These are phyloP conservation scores for Deroplatys truncata DNA, from an alignment of 2,888 invertebrate species.

Conservation along the genomic window DNA sequence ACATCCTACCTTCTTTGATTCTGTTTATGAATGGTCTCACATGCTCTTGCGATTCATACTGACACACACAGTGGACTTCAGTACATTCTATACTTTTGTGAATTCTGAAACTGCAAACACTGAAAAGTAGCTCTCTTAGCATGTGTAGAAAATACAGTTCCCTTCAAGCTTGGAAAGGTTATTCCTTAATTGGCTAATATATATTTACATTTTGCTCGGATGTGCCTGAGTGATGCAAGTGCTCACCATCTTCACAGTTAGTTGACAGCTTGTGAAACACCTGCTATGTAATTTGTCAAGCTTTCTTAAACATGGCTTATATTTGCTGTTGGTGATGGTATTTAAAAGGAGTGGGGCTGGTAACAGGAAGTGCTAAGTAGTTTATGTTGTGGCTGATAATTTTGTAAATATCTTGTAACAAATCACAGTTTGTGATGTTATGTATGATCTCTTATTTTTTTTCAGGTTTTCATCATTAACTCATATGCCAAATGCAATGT, in stretches of 20 bases:
- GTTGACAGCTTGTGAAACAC: conserved; percentile 17
- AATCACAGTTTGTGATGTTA: not conserved
- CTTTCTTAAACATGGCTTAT: not conserved
- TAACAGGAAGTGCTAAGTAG: not conserved
- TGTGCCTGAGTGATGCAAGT: not conserved
- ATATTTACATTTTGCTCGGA: not conserved
- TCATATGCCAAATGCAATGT: not conserved
- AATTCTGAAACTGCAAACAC: not conserved
- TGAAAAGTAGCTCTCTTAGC: not conserved
- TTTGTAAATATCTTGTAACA: not conserved
- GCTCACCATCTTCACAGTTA: not conserved
- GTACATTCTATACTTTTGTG: not conserved
- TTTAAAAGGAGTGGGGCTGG: not conserved
- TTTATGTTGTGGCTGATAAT: not conserved
- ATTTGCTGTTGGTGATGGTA: not conserved
- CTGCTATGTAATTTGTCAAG: not conserved
- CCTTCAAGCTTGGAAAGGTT: not conserved
- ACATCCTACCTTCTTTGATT: not conserved
- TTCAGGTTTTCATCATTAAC: not conserved
- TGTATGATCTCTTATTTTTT: not conserved
- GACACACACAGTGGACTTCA: not conserved
- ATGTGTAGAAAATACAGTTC: not conserved
- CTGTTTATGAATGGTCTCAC: not conserved
- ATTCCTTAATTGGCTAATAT: not conserved
- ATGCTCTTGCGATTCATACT: not conserved